Base-by-base conservation (phyloP, 1,140 invertebrate genomes). In the Drosophila bipectinata region DNA sequence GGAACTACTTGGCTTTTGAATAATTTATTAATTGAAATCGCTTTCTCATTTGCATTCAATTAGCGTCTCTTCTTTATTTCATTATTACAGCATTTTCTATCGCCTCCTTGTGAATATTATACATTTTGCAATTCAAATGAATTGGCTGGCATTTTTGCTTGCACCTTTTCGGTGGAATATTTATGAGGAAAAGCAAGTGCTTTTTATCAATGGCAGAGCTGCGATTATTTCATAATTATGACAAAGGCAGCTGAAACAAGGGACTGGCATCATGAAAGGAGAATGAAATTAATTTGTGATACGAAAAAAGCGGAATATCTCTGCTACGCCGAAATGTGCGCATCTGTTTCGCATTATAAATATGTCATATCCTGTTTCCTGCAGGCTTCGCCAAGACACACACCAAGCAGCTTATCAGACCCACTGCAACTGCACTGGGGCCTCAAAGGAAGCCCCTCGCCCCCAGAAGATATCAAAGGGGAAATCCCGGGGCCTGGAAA, bases 361-460 rank as follows among this genome's bases (percentile, higher is more conserved):
- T 84, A 90, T 89, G 85, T 81, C 85, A 90, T 85, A 90, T 89
- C 85, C 85, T 90, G 85, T 79, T 87, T 88, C 83, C 82, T 87
- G 71, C 72, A 63, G 53, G 49, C 66, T 53, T 28, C 63, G 58
- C 44, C 44, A 47, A 21, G 44, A 52, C 63, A 66, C 41, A 39
- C 52, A 59, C 37, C 45, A 15, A 63, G 18, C 48, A 41, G 52
- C 78, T 87, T 87, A 78, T 87, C 82, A 82, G 62, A 58, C 51
- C 59, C 34, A 47, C 26, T 44, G 63, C 63, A 63, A 59, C 28
- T 72, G 64, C 41, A 45, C 14, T 21, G 63, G 21, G 41, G 66
- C 49, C 63, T 48, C 63, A 69, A 69, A 69, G 66, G 66, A 69
- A 69, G 63, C 66, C 39, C 24, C 55, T n/a, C 52, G 15, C 24